Evolutionary conservation across 2,888 invertebrate species (phyloP), one percentile per base, ranked within the genome.

Genomic region (Dicyrtoma fusca): DNA sequence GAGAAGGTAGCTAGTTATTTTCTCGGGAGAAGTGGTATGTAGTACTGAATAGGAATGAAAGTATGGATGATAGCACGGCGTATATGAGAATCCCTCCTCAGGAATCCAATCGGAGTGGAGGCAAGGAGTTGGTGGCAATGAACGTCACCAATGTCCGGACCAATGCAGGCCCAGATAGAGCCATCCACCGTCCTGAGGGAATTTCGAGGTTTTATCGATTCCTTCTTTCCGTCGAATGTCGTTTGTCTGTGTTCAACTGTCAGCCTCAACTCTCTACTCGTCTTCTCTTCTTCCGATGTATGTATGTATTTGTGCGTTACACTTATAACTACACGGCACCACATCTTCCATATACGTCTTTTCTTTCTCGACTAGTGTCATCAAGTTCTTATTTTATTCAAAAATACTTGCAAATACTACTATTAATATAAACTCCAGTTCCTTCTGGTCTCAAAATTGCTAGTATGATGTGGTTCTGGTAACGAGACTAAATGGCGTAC

Each of bases 171-270:
- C 59, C 59, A 63, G 64, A 73, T 69, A 73, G 69, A 72, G 69
- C 69, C 73, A 65, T 73, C 69, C 66, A 53, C 66, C n/a, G 55
- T 66, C 66, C 74, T 66, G 53, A 70, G 74, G 74, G 70, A 70
- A 64, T 74, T 70, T 61, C 34, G 45, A 45, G 65, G 65, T 57
- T 70, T 64, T 71, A 69, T 69, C 65, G 69, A 69, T 69, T 73
- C 73, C 44, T 55, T 71, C 47, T 51, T 53, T 25, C 62, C 62
- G 44, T 71, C 71, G 71, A 71, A 71, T 71, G 64, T 71, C 71
- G 71, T 71, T 71, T 71, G 71, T 71, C 71, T 71, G 23, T 71
- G 71, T 64, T 71, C 71, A 71, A 71, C 71, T 71, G 71, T 71
- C 71, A 71, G 64, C 64, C 64, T 71, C 63, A 55, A 55, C 64